Conservation (phyloP, 2,113 vertebrate genomes). For the Eolophus roseicapilla region DNA sequence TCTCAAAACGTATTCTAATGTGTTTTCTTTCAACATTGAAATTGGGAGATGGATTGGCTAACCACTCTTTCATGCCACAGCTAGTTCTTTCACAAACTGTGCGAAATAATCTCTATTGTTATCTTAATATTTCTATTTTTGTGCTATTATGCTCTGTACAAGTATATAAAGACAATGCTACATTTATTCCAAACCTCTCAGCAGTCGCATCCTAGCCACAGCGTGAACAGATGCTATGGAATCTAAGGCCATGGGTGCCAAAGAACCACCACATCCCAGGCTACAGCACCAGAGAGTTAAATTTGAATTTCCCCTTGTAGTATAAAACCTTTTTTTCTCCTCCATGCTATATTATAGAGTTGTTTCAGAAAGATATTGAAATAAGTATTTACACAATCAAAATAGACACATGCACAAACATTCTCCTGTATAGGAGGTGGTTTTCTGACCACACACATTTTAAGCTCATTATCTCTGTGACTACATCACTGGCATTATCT, state of each 20-base stretch:
- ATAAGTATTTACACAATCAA: not conserved
- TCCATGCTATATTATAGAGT: not conserved
- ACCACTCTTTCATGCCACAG: not conserved
- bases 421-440: not conserved
- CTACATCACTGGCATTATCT: not conserved
- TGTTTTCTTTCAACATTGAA: not conserved
- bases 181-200: not conserved
- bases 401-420: not conserved
- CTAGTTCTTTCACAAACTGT: not conserved
- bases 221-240: not conserved
- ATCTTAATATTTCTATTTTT: not conserved
- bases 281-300: not conserved
- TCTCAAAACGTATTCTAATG: not conserved
- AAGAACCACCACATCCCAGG: not conserved
- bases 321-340: not conserved
- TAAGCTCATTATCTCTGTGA: not conserved
- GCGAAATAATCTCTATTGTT: not conserved
- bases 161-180: not conserved
- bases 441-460: not conserved
- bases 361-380: not conserved
- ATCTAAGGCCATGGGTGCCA: not conserved
- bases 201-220: rapidly evolving
- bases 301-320: not conserved
- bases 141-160: not conserved
- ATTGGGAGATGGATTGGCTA: not conserved